Percentiles rank a stretch among this genome's conserved stretches.
Conservation (phyloP, 2,797 vertebrate genomes). For the Danio kyathit region DNA sequence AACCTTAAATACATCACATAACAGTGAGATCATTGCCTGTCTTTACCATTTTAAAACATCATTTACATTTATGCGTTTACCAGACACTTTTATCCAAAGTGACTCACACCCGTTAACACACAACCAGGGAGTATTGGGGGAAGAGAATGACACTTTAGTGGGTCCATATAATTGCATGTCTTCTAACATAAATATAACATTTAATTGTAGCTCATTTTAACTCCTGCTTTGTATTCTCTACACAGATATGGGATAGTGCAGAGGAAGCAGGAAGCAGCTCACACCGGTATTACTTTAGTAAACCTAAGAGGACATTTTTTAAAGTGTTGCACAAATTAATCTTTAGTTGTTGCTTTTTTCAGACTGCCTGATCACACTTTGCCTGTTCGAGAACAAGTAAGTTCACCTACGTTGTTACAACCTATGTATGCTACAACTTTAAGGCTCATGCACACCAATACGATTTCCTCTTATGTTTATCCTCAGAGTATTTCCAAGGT, state of each 20-base stretch:
- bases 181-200: not conserved
- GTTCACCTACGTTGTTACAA: not conserved
- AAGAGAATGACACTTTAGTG: conserved; percentile 10
- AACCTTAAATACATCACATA: too few species aligned
- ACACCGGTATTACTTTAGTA: not conserved
- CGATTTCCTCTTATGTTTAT: too few species aligned
- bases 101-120: too few species aligned
- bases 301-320: not conserved
- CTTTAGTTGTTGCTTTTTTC: not conserved
- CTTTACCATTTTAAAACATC: too few species aligned
- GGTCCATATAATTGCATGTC: not conserved
- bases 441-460: too few species aligned
- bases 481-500: too few species aligned
- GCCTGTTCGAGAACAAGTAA: not conserved
- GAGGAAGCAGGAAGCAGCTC: not conserved
- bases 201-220: not conserved
- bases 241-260: not conserved
- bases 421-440: not conserved
- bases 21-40: too few species aligned
- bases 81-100: too few species aligned
- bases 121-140: too few species aligned
- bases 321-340: not conserved
- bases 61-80: too few species aligned
- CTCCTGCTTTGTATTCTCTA: not conserved
- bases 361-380: not conserved